Percentiles rank a stretch among this genome's conserved stretches.
Conservation (phyloP, 2,888 invertebrate genomes). For the Sarcophaga carnaria region DNA sequence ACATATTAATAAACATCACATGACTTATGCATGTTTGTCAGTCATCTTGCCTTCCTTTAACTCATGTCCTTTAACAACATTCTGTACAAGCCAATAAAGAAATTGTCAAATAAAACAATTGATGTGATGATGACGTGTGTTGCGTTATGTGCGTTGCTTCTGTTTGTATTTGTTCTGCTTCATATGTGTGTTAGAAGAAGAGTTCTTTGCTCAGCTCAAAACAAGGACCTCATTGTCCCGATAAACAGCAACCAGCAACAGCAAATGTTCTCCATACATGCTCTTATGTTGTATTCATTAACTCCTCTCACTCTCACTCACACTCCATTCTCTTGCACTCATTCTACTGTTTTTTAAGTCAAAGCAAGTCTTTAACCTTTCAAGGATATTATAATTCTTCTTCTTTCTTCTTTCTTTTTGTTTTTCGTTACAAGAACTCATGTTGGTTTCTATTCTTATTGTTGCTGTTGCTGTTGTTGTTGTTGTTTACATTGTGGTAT, state of each 20-base stretch:
- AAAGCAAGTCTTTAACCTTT: constrained; percentile 73
- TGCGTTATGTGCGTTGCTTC: background rate
- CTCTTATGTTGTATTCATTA: too few species aligned
- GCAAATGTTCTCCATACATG: background rate
- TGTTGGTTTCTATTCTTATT: constrained; percentile 6
- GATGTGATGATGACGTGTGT: background rate
- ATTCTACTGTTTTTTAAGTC: background rate
- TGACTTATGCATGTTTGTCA: too few species aligned
- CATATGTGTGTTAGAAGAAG: constrained; percentile 18
- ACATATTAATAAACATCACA: too few species aligned
- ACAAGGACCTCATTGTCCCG: constrained; percentile 43
- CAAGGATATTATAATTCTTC: constrained; percentile 72
- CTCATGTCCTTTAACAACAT: too few species aligned
- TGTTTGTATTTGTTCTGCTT: background rate
- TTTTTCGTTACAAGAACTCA: background rate
- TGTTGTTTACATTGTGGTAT: constrained; percentile 3
- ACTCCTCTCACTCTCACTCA: constrained; percentile 5
- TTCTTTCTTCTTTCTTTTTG: constrained; percentile 12
- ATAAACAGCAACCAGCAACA: background rate
- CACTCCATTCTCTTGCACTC: background rate
- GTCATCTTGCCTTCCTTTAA: background rate
- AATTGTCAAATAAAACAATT: background rate
- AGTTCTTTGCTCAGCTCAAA: constrained; percentile 57
- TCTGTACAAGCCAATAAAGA: constrained; percentile 1
- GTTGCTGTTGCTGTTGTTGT: constrained; percentile 18